These are phyloP conservation scores for Orchesella flavescens DNA, from an alignment of 2,888 invertebrate genomes.

Conservation along the genomic window DNA sequence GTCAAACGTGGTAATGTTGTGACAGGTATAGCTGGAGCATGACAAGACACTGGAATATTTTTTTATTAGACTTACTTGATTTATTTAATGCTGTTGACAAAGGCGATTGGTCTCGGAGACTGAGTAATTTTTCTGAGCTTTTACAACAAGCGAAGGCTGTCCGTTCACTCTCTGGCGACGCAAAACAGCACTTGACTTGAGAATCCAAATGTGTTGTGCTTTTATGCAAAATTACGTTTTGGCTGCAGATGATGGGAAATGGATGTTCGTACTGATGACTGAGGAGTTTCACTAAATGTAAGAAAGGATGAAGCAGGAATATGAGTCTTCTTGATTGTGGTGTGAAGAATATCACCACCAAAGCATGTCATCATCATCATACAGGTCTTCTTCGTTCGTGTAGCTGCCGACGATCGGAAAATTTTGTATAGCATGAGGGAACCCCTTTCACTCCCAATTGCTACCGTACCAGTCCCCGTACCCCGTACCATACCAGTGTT, in stretches of 20 bases:
- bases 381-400: not conserved
- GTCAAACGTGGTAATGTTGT: no score
- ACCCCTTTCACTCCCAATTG: constrained; percentile 20
- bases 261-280: not conserved
- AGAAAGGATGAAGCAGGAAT: not conserved
- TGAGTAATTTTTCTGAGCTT: not conserved
- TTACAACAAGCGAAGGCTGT: constrained; percentile 59
- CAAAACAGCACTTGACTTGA: constrained; percentile 70
- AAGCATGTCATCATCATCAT: constrained; percentile 5
- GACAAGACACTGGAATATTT: no score
- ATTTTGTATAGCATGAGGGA: not conserved
- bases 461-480: not conserved
- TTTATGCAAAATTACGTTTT: constrained; percentile 28
- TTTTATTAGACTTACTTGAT: no score
- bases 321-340: not conserved
- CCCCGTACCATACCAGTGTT: not conserved
- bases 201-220: constrained; percentile 37
- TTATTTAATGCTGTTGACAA: no score
- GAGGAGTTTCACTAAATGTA: not conserved
- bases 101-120: no score
- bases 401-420: not conserved
- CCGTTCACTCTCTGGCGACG: constrained; percentile 72
- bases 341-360: not conserved
- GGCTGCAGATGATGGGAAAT: not conserved
- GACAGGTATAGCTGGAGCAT: no score